phyloP scores from a whole-genome alignment of 1,140 invertebrate species.

The Drosophila kohkoa region DNA sequence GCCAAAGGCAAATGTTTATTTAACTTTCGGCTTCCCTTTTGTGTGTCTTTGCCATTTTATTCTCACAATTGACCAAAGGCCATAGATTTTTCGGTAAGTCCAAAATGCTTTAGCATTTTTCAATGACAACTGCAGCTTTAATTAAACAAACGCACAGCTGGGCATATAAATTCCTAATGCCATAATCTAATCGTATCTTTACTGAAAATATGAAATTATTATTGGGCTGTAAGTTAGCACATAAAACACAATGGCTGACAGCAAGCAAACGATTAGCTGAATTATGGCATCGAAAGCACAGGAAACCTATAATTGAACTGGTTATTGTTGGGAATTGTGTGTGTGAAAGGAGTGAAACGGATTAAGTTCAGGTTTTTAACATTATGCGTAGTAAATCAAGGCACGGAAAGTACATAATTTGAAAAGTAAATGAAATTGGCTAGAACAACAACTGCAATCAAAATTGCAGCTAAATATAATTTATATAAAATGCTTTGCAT shows the following conservation, averaged over 20 bases:
- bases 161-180: slow-evolving; percentile 16
- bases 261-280: neutral
- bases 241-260: neutral
- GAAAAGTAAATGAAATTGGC: no score
- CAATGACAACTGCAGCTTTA: slow-evolving; percentile 79
- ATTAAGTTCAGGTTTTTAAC: no score
- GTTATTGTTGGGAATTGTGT: no score
- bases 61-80: slow-evolving; percentile 25
- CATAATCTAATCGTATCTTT: slow-evolving; percentile 10
- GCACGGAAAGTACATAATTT: no score
- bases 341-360: no score
- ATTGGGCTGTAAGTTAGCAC: neutral
- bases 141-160: slow-evolving; percentile 55
- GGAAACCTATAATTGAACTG: neutral
- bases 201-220: slow-evolving; percentile 31
- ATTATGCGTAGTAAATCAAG: no score
- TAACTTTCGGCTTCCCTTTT: slow-evolving; percentile 51
- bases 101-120: slow-evolving; percentile 59
- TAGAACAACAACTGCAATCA: no score
- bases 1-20: slow-evolving; percentile 59
- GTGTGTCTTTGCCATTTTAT: slow-evolving; percentile 23
- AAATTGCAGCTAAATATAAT: no score
- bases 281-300: neutral
- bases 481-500: no score
- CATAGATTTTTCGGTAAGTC: slow-evolving; percentile 25